phyloP scores from a whole-genome alignment of 2,113 vertebrate genomes.

The Pangasianodon hypophthalmus region DNA sequence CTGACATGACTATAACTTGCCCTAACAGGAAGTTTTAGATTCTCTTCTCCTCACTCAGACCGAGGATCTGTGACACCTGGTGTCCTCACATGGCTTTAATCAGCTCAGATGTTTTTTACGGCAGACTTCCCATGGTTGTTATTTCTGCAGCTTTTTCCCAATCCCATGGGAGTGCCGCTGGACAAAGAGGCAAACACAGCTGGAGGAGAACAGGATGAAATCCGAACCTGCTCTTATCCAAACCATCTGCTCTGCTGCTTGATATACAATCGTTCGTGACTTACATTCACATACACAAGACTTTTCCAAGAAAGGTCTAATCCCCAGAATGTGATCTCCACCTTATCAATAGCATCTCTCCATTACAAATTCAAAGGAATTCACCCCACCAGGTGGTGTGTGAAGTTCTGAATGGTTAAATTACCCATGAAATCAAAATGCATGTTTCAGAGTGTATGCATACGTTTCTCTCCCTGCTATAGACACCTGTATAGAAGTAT shows the following conservation, averaged over 20 bases:
- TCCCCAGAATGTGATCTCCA: neutral
- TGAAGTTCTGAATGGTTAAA: neutral
- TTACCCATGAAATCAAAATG: neutral
- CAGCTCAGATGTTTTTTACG: neutral
- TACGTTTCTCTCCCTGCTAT: neutral
- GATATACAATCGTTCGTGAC: neutral
- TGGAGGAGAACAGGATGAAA: slow-evolving; percentile 23
- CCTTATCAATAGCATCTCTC: neutral
- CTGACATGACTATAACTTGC: neutral
- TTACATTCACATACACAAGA: neutral
- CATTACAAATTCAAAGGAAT: neutral
- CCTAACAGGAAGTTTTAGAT: neutral
- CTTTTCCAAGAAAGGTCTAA: neutral
- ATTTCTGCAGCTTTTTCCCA: neutral
- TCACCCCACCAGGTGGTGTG: neutral
- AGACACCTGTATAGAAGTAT: neutral
- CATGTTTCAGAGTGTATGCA: neutral
- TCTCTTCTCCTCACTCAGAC: neutral
- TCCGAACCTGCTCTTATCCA: neutral
- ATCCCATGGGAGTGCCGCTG: no score
- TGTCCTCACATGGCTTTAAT: neutral
- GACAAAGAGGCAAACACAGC: slow-evolving; percentile 19
- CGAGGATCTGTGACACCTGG: neutral
- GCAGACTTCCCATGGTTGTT: neutral
- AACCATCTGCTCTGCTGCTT: slow-evolving; percentile 16